Evolutionary conservation across 2,797 vertebrate genomes (phyloP).

Genomic region (Gymnoscopelus microlampas): DNA sequence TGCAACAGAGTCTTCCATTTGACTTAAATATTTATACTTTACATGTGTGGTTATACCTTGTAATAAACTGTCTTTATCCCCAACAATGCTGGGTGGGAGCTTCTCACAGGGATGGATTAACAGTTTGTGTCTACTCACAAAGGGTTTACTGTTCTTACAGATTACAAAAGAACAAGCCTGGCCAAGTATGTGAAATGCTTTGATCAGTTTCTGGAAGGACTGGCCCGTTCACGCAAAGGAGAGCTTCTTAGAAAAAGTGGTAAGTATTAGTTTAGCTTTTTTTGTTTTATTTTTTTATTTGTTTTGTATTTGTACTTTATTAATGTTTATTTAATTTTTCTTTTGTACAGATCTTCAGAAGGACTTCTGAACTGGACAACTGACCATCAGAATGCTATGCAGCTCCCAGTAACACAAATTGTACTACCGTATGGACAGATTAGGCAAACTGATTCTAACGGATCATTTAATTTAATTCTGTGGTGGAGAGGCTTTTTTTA

Average conservation of each 20-base stretch:
- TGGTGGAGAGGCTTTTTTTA: not conserved
- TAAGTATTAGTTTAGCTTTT: slow-evolving; percentile 59
- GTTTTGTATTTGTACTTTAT: not conserved
- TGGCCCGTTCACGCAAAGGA: slow-evolving; percentile 85
- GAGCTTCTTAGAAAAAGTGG: slow-evolving; percentile 88
- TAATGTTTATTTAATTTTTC: slow-evolving; percentile 14
- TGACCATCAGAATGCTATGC: not conserved
- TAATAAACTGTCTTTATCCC: not conserved
- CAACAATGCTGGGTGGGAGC: not conserved
- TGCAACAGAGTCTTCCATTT: slow-evolving; percentile 43
- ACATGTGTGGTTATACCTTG: no score
- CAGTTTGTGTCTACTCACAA: not conserved
- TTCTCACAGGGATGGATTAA: not conserved
- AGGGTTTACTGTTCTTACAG: slow-evolving; percentile 65
- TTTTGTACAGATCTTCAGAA: slow-evolving; percentile 80
- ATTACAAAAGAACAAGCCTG: slow-evolving; percentile 93
- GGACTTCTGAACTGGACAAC: slow-evolving; percentile 74
- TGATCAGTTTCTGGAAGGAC: slow-evolving; percentile 88
- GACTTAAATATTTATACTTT: no score
- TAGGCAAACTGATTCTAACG: no score
- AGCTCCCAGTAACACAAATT: not conserved
- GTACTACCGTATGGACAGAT: no score
- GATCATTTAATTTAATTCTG: not conserved
- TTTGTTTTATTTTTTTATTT: not conserved
- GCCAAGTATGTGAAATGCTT: slow-evolving; percentile 89